Base-by-base conservation (phyloP, 1,140 invertebrate species). In the Solenopsis invicta region DNA sequence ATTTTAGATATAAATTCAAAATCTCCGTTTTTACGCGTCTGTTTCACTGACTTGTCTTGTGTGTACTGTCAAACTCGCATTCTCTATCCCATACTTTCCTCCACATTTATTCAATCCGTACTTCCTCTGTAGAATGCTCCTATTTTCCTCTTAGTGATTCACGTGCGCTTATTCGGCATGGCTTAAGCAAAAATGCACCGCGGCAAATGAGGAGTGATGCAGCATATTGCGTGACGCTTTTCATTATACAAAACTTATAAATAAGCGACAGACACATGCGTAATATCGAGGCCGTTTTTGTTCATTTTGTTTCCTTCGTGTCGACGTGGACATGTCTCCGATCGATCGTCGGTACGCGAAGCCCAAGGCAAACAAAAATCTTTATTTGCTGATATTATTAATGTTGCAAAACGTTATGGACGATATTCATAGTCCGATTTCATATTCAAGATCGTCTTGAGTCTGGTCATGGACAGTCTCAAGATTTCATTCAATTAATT, bases 191-290 rank as follows among this genome's bases (percentile, higher is more conserved):
- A 62, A 74, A 52, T 48, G 50, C 6, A 50, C 21, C 54, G 61
- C 69, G 72, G 10, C 37, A 52, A 77, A 56, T 41, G 77, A 72
- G 0, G 45, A 16, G 18, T 66, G 12, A n/a, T 80, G 59, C 21
- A n/a, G 29, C 41, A 59, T 45, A 69, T 84, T 50, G 87, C 69
- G 75, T 88, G 78, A 24, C 29, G 78, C 74, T 90, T 89, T 69
- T 61, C 4, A 64, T 41, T 82, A 61, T 34, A 85, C 56, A 56
- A 71, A 71, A 45, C 64, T 84, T 90, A 59, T 72, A 37, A 41
- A 34, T 48, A 12, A 61, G 16, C 24, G 72, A 52, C 12, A 69
- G 13, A 64, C 21, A 21, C 12, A 52, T 41, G 50, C 12, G 29
- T 59, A 29, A 84, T 62, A 61, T 72, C 21, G 9, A 24, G 29